Conservation (phyloP, 2,113 vertebrate genomes). For the Sisor rabdophorus region DNA sequence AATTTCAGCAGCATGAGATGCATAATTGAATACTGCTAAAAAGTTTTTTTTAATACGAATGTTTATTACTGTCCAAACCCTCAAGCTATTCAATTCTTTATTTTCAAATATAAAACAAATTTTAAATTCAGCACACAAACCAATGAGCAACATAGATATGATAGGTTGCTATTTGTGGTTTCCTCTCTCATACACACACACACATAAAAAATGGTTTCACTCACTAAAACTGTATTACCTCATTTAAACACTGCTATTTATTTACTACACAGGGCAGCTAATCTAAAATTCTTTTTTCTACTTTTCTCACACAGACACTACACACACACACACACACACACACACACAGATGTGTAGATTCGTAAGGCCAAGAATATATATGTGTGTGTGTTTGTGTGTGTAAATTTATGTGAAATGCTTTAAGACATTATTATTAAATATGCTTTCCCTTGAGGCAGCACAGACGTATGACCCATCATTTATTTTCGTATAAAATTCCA, state of each 20-base stretch:
- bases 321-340: conserved; percentile 11
- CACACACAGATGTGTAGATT: conserved; percentile 1
- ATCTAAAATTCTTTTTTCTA: conserved; percentile 9
- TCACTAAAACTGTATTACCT: conserved; percentile 3
- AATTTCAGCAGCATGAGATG: too few relatives aligned
- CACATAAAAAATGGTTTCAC: conserved; percentile 16
- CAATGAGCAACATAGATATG: not conserved
- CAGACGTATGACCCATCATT: conserved; percentile 14
- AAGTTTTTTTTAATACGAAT: too few relatives aligned
- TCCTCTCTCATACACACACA: conserved; percentile 12
- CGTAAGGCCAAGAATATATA: not conserved
- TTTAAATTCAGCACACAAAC: not conserved
- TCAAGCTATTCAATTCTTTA: not conserved
- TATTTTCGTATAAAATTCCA: conserved; percentile 21
- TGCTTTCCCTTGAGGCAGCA: conserved; percentile 19
- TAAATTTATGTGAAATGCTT: not conserved
- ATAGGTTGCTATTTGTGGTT: not conserved
- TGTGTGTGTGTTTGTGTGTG: not conserved
- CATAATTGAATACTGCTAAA: too few relatives aligned
- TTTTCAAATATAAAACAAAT: too few relatives aligned
- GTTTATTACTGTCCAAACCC: too few relatives aligned
- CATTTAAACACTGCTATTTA: not conserved
- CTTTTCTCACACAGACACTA: not conserved
- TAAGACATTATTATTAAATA: conserved; percentile 24
- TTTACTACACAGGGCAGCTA: conserved; percentile 9